phyloP scores from a whole-genome alignment of 1,140 invertebrate species.

The Cydia strobilella region DNA sequence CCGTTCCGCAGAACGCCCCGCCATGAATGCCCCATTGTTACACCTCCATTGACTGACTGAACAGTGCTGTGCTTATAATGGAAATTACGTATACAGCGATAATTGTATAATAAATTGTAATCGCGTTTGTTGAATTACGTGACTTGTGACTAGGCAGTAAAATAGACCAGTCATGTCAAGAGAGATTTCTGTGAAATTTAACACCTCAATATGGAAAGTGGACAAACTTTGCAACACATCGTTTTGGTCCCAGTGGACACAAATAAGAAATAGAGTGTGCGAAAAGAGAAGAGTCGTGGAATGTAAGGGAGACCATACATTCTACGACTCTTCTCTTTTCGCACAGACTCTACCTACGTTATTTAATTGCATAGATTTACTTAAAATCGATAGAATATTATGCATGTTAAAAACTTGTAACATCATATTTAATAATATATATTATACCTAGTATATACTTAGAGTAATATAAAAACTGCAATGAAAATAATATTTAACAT shows the following conservation, averaged over 20 bases:
- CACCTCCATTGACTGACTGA: slow-evolving; percentile 29
- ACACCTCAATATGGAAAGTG: slow-evolving; percentile 3
- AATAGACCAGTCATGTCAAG: background rate
- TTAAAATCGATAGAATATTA: too few species aligned
- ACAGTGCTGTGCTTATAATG: slow-evolving; percentile 22
- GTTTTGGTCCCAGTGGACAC: too few species aligned
- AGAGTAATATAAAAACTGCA: too few species aligned
- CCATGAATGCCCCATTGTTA: slow-evolving; percentile 30
- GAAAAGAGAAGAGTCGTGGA: too few species aligned
- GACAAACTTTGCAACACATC: background rate
- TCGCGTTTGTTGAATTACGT: slow-evolving; percentile 19
- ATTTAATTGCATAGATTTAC: background rate
- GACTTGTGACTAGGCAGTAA: slow-evolving; percentile 17
- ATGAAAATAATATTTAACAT: background rate
- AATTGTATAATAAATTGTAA: slow-evolving; percentile 31
- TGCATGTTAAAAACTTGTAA: too few species aligned
- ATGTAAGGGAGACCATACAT: too few species aligned
- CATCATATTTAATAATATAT: too few species aligned
- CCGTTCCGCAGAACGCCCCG: slow-evolving; percentile 6
- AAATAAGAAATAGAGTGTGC: too few species aligned
- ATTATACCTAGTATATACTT: too few species aligned
- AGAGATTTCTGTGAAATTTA: slow-evolving; percentile 29
- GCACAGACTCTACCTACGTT: too few species aligned
- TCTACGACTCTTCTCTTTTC: too few species aligned
- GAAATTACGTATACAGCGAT: slow-evolving; percentile 27